phyloP scores from a whole-genome alignment of 53 echinoderm and acorn worm genomes.

The Arbacia lixula region DNA sequence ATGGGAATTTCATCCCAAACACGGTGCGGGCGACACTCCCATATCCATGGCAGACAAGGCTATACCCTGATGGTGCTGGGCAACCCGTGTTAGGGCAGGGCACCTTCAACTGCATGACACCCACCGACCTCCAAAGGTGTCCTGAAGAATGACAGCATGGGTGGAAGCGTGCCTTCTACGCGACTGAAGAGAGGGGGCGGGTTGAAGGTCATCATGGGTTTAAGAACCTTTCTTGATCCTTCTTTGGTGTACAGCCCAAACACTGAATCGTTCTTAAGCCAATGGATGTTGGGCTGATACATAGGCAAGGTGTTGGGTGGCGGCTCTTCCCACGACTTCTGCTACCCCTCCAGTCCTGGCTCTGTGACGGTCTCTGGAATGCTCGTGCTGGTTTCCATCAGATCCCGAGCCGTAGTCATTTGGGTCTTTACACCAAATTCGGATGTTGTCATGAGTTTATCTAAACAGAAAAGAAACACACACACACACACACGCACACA shows the following conservation, averaged over 20 bases:
- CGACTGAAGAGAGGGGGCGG: slow-evolving; percentile 52
- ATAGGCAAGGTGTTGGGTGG: slow-evolving; percentile 35
- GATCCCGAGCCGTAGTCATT: too few species aligned
- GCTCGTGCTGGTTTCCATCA: too few species aligned
- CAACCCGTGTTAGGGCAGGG: slow-evolving; percentile 59
- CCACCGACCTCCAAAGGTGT: slow-evolving; percentile 71
- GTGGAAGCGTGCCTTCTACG: slow-evolving; percentile 32
- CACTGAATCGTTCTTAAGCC: slow-evolving; percentile 63
- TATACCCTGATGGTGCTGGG: slow-evolving; percentile 42
- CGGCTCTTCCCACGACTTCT: slow-evolving; percentile 69
- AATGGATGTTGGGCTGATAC: slow-evolving; percentile 51
- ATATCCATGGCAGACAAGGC: slow-evolving; percentile 48
- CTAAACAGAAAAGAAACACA: too few species aligned
- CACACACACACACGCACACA: too few species aligned
- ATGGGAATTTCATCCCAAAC: slow-evolving; percentile 38
- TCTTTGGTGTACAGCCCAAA: slow-evolving; percentile 36
- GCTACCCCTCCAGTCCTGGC: slow-evolving; percentile 58
- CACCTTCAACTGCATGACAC: slow-evolving; percentile 53
- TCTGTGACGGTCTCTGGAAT: neutral
- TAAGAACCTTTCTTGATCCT: slow-evolving; percentile 26
- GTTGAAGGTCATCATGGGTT: slow-evolving; percentile 55
- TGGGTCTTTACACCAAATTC: too few species aligned
- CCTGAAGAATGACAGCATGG: slow-evolving; percentile 65
- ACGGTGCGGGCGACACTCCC: slow-evolving; percentile 56
- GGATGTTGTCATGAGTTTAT: too few species aligned